phyloP scores from a whole-genome alignment of 2,113 vertebrate genomes.

The Arizona elegans region DNA sequence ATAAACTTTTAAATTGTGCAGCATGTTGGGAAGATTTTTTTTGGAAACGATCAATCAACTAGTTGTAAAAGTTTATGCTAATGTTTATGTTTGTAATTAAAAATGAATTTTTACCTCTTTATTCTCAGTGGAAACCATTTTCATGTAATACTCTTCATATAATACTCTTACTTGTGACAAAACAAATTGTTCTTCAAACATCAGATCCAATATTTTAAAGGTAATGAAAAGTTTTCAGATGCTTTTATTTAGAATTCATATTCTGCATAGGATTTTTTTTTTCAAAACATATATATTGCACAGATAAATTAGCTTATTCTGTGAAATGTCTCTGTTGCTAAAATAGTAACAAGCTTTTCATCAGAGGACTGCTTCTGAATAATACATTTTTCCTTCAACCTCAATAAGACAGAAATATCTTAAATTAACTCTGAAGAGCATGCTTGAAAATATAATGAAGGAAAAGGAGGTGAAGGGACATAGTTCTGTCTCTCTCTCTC shows the following conservation, averaged over 20 bases:
- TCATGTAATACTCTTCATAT: background rate
- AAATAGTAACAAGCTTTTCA: slow-evolving; percentile 35
- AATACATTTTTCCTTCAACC: slow-evolving; percentile 30
- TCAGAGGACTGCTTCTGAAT: slow-evolving; percentile 30
- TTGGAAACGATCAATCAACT: background rate
- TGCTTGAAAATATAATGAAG: slow-evolving; percentile 30
- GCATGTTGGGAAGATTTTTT: background rate
- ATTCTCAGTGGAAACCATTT: background rate
- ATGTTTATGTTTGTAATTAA: background rate
- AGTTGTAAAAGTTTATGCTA: background rate
- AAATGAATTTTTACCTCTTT: background rate
- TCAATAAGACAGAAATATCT: slow-evolving; percentile 23
- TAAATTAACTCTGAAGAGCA: slow-evolving; percentile 6
- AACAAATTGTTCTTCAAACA: background rate
- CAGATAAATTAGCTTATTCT: slow-evolving; percentile 27
- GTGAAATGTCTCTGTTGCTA: slow-evolving; percentile 26
- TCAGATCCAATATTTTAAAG: background rate
- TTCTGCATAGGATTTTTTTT: background rate
- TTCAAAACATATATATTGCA: slow-evolving; percentile 14
- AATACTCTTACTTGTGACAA: background rate
- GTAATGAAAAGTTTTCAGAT: background rate
- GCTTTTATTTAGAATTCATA: slow-evolving; percentile 6
- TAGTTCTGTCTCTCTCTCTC: background rate
- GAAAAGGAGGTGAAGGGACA: background rate
- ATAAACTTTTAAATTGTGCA: background rate